Evolutionary conservation across 2,888 invertebrate genomes (phyloP), one percentile per base, ranked within the genome.

Genomic region (Nomada ruficornis): DNA sequence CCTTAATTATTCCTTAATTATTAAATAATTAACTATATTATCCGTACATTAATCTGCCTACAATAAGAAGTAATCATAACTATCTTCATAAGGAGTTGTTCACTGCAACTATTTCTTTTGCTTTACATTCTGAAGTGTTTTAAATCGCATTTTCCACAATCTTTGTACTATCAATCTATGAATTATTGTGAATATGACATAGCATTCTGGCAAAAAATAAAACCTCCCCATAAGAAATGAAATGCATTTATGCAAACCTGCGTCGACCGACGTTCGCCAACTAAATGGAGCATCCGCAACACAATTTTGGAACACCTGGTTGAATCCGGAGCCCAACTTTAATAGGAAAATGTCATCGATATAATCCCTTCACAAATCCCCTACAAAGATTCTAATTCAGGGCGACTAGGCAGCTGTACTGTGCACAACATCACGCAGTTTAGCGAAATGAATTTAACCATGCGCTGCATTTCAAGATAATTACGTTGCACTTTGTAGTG

Each of bases 401-500:
- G 55, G 18, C 47, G 15, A 47, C 47, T 11, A 11, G 50, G 63
- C n/a, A 47, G n/a, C 9, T 50, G 63, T 50, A 73, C 64, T 42
- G 59, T 64, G 36, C 54, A 44, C 67, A 64, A 60, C 50, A 68
- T 71, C 54, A 55, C 67, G 71, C 67, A 59, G 59, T 74, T 67
- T 54, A 77, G 59, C 23, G 60, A 68, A 70, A 65, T 42, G 72
- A 83, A 73, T 79, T 69, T 70, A 79, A 73, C 50, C 54, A 42
- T 60, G 36, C 50, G n/a, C 26, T 59, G 74, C 57, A 67, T 77
- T 72, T 20, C 78, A 50, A 60, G 72, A 82, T 83, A 83, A 83
- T 83, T 82, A 79, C 75, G 54, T 83, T 70, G 72, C 72, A 82
- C 70, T 82, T 82, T 79, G 26, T 72, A 76, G 44, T 76, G 72